phyloP scores from a whole-genome alignment of 2,113 vertebrate genomes.

The Scomber scombrus region DNA sequence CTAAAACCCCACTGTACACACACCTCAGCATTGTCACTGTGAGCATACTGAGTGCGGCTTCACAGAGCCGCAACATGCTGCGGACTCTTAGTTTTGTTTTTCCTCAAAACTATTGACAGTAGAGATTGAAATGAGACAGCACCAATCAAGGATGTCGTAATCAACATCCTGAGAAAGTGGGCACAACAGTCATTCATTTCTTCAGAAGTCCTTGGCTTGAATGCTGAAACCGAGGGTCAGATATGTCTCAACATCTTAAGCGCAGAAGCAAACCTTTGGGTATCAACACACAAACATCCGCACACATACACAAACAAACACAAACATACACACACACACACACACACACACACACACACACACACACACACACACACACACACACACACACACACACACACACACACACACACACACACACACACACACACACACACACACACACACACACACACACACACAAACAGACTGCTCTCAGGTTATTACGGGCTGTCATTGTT shows the following conservation, averaged over 20 bases:
- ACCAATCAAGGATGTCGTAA: background rate
- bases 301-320: conserved; percentile 12
- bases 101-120: background rate
- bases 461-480: conserved; percentile 64
- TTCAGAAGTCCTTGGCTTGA: background rate
- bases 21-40: background rate
- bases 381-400: conserved; percentile 26
- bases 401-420: conserved; percentile 10
- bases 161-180: background rate
- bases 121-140: background rate
- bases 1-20: too few species aligned
- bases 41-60: background rate
- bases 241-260: conserved; percentile 22
- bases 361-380: conserved; percentile 12
- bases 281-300: conserved; percentile 31
- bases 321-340: conserved; percentile 14
- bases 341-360: conserved; percentile 29
- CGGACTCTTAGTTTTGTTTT: background rate
- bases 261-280: conserved; percentile 14
- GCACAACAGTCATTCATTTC: background rate
- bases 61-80: background rate
- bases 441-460: conserved; percentile 10
- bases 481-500: conserved; percentile 84
- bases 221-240: conserved; percentile 21
- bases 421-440: conserved; percentile 30